Percentiles rank a stretch among this genome's conserved stretches.
These are phyloP conservation scores for Petrocephalus microphthalmus DNA, from an alignment of 2,113 vertebrate genomes.

Conservation along the genomic window DNA sequence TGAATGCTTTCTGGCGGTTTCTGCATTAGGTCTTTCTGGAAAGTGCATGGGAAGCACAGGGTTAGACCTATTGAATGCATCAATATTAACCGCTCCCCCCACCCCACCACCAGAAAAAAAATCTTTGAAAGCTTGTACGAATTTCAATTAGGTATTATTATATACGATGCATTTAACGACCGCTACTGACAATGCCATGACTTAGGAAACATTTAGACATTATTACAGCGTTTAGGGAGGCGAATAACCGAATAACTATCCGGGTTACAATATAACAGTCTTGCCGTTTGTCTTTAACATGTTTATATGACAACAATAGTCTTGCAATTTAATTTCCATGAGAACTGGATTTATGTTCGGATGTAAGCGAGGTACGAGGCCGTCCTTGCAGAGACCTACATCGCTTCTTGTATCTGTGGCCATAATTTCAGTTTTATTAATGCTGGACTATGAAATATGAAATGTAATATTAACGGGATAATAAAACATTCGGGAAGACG, in stretches of 20 bases:
- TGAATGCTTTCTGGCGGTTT: not conserved
- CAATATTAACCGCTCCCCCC: not conserved
- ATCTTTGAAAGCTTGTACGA: not conserved
- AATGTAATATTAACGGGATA: slow-evolving; percentile 1
- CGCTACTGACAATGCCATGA: not conserved
- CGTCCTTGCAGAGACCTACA: not conserved
- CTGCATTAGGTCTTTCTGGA: not conserved
- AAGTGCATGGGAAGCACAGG: not conserved
- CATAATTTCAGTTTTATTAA: not conserved
- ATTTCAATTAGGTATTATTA: not conserved
- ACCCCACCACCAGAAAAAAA: not conserved
- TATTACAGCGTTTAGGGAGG: not conserved
- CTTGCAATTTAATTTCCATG: not conserved
- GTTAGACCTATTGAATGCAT: not conserved
- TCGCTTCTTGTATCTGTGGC: not conserved
- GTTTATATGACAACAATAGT: slow-evolving; percentile 4
- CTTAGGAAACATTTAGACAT: not conserved
- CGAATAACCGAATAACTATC: not conserved
- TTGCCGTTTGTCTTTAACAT: not conserved
- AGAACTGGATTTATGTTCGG: not conserved
- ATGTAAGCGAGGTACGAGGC: not conserved
- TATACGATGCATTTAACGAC: not conserved
- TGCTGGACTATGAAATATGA: not conserved
- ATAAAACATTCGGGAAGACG: not conserved
- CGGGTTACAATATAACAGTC: not conserved